Conservation (phyloP, 2,113 vertebrate species). For the Xenotilapia caudafasciata region DNA sequence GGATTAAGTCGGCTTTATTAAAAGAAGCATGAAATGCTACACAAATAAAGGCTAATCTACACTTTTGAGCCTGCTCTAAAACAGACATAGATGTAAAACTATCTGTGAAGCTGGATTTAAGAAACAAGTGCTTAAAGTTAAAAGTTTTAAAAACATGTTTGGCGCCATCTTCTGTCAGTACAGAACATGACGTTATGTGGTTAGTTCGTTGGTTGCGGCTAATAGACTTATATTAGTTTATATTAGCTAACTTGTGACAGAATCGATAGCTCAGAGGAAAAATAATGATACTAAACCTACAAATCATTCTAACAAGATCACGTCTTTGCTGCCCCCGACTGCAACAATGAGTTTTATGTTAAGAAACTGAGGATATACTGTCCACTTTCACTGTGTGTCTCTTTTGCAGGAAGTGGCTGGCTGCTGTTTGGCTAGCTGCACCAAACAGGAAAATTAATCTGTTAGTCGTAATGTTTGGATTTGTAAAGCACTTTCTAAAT, state of each 20-base stretch:
- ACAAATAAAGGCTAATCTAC: neutral
- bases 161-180: neutral
- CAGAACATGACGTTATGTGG: rapidly evolving
- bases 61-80: neutral
- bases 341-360: neutral
- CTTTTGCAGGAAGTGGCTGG: neutral
- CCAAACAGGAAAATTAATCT: rapidly evolving
- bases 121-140: neutral
- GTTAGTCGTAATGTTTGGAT: rapidly evolving
- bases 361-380: neutral
- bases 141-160: neutral
- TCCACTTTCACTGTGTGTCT: rapidly evolving
- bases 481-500: rapidly evolving
- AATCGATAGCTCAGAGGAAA: rapidly evolving
- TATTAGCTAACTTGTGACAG: neutral
- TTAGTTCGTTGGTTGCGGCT: rapidly evolving
- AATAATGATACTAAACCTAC: rapidly evolving
- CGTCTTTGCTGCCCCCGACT: neutral
- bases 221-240: rapidly evolving
- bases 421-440: neutral
- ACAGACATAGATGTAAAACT: neutral
- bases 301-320: rapidly evolving
- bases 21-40: neutral
- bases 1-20: neutral
- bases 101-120: neutral